A percentile compares a stretch with the other conserved stretches of the same genome.
Conservation (phyloP, 2,888 invertebrate species). For the Drosophila ezoana region DNA sequence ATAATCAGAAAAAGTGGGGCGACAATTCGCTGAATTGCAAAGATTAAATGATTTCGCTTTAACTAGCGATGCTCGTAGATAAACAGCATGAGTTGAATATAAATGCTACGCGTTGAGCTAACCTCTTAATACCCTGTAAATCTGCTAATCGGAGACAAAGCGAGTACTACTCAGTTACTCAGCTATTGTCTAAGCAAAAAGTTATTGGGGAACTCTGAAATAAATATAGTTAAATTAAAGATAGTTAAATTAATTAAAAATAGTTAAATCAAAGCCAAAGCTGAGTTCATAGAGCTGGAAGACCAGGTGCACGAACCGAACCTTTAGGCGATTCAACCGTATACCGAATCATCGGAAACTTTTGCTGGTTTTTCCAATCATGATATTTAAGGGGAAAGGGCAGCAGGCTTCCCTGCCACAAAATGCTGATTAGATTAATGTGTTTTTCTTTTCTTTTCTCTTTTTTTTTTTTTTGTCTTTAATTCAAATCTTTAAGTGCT, state of each 20-base stretch:
- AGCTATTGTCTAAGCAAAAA: no score
- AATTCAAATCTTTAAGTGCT: background rate
- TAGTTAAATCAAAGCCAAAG: no score
- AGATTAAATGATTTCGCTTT: slow-evolving; percentile 37
- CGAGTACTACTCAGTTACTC: no score
- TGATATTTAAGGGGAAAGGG: background rate
- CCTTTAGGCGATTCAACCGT: no score
- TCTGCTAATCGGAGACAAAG: no score
- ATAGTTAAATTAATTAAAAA: no score
- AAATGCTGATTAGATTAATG: slow-evolving; percentile 8
- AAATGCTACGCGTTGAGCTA: background rate
- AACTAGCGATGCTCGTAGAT: slow-evolving; percentile 27
- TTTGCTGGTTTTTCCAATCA: no score
- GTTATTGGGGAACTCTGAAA: no score
- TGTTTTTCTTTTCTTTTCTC: slow-evolving; percentile 3
- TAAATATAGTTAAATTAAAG: no score
- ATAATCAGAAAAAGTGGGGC: slow-evolving; percentile 19
- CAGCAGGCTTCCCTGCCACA: background rate
- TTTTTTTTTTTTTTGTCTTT: slow-evolving; percentile 6
- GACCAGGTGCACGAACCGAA: no score
- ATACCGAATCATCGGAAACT: no score
- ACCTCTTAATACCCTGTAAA: slow-evolving; percentile 6
- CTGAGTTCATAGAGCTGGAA: no score
- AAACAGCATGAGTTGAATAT: slow-evolving; percentile 1
- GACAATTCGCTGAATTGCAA: slow-evolving; percentile 31